phyloP scores from a whole-genome alignment of 1,140 invertebrate species.

The Cotesia chilonis region DNA sequence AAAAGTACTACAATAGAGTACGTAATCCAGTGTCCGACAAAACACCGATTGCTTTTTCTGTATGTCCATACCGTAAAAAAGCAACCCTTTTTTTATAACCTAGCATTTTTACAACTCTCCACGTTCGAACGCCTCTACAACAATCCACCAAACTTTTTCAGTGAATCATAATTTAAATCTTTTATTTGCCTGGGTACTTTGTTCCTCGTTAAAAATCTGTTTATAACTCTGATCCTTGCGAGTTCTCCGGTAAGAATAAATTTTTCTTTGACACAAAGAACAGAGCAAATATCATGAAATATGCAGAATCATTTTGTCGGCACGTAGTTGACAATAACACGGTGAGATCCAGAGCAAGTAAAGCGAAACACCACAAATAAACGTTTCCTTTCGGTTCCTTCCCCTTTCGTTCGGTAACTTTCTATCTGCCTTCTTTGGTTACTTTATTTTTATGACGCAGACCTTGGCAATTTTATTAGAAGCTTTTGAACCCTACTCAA shows the following conservation, averaged over 20 bases:
- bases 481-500: constrained; percentile 18
- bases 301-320: constrained; percentile 31
- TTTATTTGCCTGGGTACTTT: too few species aligned
- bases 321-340: neutral
- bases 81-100: too few species aligned
- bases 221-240: too few species aligned
- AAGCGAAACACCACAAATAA: neutral
- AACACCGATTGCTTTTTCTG: too few species aligned
- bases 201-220: too few species aligned
- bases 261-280: neutral
- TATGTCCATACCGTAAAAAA: too few species aligned
- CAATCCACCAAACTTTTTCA: too few species aligned
- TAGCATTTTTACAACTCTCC: too few species aligned
- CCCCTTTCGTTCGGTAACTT: neutral
- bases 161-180: too few species aligned
- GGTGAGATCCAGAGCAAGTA: neutral
- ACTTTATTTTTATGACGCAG: neutral
- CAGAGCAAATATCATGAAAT: constrained; percentile 18
- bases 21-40: too few species aligned
- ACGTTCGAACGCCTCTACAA: too few species aligned
- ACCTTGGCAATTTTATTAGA: constrained; percentile 33
- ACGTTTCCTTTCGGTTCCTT: neutral
- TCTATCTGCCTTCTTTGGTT: neutral
- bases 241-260: neutral
- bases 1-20: too few species aligned